Evolutionary conservation across 1,140 invertebrate species (phyloP), one percentile per base, ranked within the genome.

Genomic region (Magallana ariakensis): DNA sequence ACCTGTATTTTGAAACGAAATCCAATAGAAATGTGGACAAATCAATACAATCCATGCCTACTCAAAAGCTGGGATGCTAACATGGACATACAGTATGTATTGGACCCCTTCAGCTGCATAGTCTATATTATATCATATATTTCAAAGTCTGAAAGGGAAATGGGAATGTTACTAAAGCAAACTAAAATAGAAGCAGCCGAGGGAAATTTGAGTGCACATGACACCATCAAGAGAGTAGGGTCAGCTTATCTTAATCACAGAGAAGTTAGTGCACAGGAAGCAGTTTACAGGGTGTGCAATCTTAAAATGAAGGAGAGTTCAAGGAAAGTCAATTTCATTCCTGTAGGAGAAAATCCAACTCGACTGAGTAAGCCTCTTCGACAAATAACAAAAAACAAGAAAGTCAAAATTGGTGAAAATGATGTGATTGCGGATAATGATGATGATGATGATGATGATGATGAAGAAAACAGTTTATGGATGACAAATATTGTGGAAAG

Each of bases 61-160:
- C 54, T 88, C 3, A 84, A 56, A 66, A n/a, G 53, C 33, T 80
- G 89, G 89, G 57, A 89, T 86, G 89, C 89, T 54, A 89, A 89
- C 26, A 84, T 86, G 81, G 85, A 88, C 60, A 87, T 89, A 22
- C 89, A 89, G 53, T 89, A 84, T 58, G 53, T 88, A 7, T 75
- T 83, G 0, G 87, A 88, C 58, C 85, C 86, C 16, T 89, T 57
- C 62, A 80, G 75, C 15, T 89, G 88, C 86, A 80, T 89, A 33
- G 84, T 87, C 10, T 89, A 89, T 75, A 86, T 89, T 26, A 53
- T 87, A 1, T 75, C 56, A 13, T 89, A 89, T 70, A 89, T 89
- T 57, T 70, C 83, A 53, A 89, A 89, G 80, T 19, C 62, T 54
- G 89, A 89, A 66, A 46, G 84, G 15, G 89, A 89, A 82, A 83